phyloP scores from a whole-genome alignment of 2,888 invertebrate genomes.

The Ptychoptera albimana region DNA sequence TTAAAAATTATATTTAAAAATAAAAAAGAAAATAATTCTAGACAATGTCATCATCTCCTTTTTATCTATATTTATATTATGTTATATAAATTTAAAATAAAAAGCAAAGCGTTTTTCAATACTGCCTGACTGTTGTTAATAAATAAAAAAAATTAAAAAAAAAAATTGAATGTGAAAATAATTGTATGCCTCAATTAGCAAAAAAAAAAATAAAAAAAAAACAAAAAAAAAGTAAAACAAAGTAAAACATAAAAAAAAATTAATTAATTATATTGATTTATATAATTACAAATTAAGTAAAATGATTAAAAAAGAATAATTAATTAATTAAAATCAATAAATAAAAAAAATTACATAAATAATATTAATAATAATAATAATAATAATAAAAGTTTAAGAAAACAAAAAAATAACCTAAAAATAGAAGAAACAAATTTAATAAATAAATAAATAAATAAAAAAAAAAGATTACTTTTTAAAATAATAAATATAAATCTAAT shows the following conservation, averaged over 20 bases:
- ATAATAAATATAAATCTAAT: too few species aligned
- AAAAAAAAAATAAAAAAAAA: slow-evolving; percentile 3
- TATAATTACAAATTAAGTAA: not conserved
- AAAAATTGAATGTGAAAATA: not conserved
- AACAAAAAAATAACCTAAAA: not conserved
- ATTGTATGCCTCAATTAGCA: not conserved
- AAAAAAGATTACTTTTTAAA: too few species aligned
- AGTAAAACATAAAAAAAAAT: not conserved
- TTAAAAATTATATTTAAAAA: too few species aligned
- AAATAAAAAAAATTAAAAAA: not conserved
- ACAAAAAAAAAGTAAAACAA: not conserved
- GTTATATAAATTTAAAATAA: slow-evolving; percentile 2
- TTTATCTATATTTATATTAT: not conserved
- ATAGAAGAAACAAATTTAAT: too few species aligned
- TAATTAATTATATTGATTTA: not conserved
- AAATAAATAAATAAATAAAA: too few species aligned
- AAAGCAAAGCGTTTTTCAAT: slow-evolving; percentile 8
- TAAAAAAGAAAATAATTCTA: too few species aligned
- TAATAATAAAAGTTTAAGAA: not conserved
- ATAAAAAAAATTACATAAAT: slow-evolving; percentile 1
- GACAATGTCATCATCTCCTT: too few species aligned
- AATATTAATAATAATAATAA: not conserved
- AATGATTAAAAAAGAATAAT: not conserved
- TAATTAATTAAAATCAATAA: not conserved
- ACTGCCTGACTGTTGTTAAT: slow-evolving; percentile 7